These are phyloP conservation scores for Elgonia sp. DNA, from an alignment of 2,888 invertebrate genomes.

Conservation along the genomic window DNA sequence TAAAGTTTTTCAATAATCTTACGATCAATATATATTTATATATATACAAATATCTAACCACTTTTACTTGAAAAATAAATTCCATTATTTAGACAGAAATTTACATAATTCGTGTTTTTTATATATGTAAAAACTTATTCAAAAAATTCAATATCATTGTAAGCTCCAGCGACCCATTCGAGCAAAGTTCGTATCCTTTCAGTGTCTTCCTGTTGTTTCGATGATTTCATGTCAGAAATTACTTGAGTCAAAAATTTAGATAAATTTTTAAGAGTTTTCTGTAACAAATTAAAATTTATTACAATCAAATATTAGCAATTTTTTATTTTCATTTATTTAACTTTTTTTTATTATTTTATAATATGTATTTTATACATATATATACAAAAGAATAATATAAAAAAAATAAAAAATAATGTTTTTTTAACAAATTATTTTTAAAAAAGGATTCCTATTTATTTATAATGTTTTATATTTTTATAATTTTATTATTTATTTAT, in stretches of 20 bases:
- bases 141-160: slow-evolving; percentile 82
- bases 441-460: no score
- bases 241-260: slow-evolving; percentile 84
- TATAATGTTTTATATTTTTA: no score
- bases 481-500: no score
- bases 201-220: slow-evolving; percentile 79
- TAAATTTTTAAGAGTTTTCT: slow-evolving; percentile 82
- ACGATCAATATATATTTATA: no score
- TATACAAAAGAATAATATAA: no score
- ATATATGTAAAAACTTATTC: slow-evolving; percentile 44
- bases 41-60: no score
- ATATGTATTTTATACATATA: no score
- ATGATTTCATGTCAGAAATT: slow-evolving; percentile 80
- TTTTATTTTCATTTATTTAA: not conserved
- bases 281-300: slow-evolving; percentile 11
- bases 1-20: no score
- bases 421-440: no score
- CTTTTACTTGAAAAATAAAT: not conserved
- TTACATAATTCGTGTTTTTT: not conserved
- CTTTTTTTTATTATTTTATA: not conserved
- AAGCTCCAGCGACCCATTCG: slow-evolving; percentile 84
- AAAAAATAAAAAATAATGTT: no score
- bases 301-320: not conserved
- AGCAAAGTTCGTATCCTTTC: slow-evolving; percentile 83
- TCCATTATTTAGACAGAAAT: not conserved